Conservation (phyloP, 1,140 invertebrate species). For the Antheraea pernyi region DNA sequence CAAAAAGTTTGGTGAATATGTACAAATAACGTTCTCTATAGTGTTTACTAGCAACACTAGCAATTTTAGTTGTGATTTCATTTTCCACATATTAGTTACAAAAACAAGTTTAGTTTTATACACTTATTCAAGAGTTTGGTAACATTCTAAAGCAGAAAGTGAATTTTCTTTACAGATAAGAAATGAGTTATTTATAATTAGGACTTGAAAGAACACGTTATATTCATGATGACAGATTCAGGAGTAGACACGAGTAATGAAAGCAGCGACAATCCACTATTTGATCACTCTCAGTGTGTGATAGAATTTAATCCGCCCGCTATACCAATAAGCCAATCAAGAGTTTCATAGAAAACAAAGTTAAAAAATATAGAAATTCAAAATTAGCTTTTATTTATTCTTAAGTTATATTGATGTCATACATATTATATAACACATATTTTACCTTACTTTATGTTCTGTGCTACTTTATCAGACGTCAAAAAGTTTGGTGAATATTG, state of each 20-base stretch:
- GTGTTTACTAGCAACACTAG: neutral
- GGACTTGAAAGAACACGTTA: neutral
- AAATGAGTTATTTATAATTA: slow-evolving; percentile 3
- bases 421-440: too few species aligned
- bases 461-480: too few species aligned
- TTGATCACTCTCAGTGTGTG: slow-evolving; percentile 68
- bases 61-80: neutral
- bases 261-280: slow-evolving; percentile 81
- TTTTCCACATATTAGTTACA: neutral
- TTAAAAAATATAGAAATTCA: too few species aligned
- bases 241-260: slow-evolving; percentile 84
- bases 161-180: slow-evolving; percentile 16
- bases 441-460: too few species aligned
- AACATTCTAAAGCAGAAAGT: neutral
- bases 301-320: slow-evolving; percentile 68
- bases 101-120: neutral
- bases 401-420: too few species aligned
- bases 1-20: too few species aligned
- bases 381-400: too few species aligned
- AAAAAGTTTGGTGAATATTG: too few species aligned
- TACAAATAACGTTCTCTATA: too few species aligned
- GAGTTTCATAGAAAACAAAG: too few species aligned
- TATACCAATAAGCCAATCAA: slow-evolving; percentile 64
- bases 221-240: slow-evolving; percentile 78
- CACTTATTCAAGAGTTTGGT: neutral